A percentile compares a stretch with the other conserved stretches of the same genome.
phyloP scores from a whole-genome alignment of 2,797 vertebrate genomes.

The Siniperca scherzeri region DNA sequence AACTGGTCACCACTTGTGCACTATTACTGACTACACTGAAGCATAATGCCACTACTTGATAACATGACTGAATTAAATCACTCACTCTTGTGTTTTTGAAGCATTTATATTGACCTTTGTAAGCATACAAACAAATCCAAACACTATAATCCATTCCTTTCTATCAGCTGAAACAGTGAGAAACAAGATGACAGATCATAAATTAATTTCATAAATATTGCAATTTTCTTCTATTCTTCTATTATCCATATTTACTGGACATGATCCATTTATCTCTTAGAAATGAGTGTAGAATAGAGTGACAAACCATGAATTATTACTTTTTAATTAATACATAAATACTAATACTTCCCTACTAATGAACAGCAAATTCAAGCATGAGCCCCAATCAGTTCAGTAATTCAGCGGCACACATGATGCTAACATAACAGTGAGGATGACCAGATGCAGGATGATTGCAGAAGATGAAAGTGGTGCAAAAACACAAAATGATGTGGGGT shows the following conservation, averaged over 20 bases:
- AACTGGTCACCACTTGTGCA: conserved; percentile 9
- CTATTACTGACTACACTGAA: background rate
- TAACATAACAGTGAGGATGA: conserved; percentile 25
- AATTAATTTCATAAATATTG: conserved; percentile 32
- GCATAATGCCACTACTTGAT: too few relatives aligned
- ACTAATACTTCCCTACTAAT: background rate
- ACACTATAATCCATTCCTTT: background rate
- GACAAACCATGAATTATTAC: conserved; percentile 13
- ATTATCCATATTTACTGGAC: conserved; percentile 7
- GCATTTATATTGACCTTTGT: conserved; percentile 39
- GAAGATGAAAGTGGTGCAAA: conserved; percentile 15
- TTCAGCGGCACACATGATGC: conserved; percentile 18
- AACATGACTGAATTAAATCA: conserved; percentile 10
- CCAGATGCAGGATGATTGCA: conserved; percentile 24
- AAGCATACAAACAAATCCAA: conserved; percentile 48
- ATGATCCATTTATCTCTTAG: background rate
- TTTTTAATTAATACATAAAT: conserved; percentile 13
- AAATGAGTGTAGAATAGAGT: background rate
- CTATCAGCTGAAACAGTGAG: background rate
- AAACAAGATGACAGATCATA: conserved; percentile 7
- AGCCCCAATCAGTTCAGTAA: background rate
- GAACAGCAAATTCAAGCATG: background rate
- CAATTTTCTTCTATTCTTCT: background rate
- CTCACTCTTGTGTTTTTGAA: conserved; percentile 19
- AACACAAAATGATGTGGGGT: conserved; percentile 6